Evolutionary conservation across 2,888 invertebrate species (phyloP).

Genomic region (Elmis aenea): DNA sequence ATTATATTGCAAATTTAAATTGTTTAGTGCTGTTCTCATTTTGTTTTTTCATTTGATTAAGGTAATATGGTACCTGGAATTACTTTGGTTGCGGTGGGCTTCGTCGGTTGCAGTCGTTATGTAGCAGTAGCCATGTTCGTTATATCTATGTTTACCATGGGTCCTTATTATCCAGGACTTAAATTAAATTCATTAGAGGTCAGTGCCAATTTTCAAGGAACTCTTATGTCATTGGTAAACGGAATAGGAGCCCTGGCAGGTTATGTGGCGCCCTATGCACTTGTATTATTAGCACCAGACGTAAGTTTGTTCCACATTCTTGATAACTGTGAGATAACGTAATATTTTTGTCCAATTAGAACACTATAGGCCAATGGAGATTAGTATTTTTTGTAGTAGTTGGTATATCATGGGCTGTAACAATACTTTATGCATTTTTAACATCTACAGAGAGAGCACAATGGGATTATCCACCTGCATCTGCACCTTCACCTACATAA

Average conservation of each 20-base stretch:
- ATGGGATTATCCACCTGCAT: no score
- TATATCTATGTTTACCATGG: slow-evolving; percentile 60
- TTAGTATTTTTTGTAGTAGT: no score
- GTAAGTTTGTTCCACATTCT: slow-evolving; percentile 43
- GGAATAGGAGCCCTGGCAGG: slow-evolving; percentile 59
- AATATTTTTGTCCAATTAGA: background rate
- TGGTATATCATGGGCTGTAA: no score
- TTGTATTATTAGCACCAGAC: slow-evolving; percentile 56
- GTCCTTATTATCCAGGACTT: slow-evolving; percentile 63
- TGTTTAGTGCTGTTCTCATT: no score
- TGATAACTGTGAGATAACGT: slow-evolving; percentile 2
- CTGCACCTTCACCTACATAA: no score
- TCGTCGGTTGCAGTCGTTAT: slow-evolving; percentile 54
- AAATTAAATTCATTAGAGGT: slow-evolving; percentile 63
- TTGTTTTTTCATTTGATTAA: no score
- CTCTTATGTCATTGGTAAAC: slow-evolving; percentile 59
- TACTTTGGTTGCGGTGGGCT: slow-evolving; percentile 58
- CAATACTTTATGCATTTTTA: no score
- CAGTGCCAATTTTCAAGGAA: slow-evolving; percentile 60
- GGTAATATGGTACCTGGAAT: slow-evolving; percentile 59
- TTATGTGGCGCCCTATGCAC: slow-evolving; percentile 55
- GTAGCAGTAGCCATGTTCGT: slow-evolving; percentile 53
- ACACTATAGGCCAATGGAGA: no score
- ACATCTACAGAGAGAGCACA: no score
- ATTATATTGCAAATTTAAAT: no score